Base-by-base conservation (phyloP, 2,797 vertebrate species). In the Peromyscus nudipes region DNA sequence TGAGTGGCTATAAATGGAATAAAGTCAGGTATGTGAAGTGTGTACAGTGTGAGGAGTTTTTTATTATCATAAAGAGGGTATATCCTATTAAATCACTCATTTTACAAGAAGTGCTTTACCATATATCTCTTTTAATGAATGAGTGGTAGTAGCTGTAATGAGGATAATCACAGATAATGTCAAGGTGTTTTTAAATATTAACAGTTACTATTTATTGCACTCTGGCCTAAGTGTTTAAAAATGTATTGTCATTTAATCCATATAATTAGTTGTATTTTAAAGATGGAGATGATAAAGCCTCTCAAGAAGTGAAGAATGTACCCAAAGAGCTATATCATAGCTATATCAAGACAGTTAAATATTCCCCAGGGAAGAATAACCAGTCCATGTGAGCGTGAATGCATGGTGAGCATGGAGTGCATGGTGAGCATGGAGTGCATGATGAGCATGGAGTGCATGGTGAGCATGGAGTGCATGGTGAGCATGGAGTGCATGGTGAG, bases 241-340 rank as follows among this genome's bases (percentile, higher is more conserved):
- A 86, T 52, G 17, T 11, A 75, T 40, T 89, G 2, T 80, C 83
- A 71, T 71, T 43, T 71, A 92, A 71, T 64, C 27, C 9, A 52
- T 92, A 91, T 65, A 71, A 71, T 23, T 37, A 71, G 67, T 85
- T 10, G 13, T 75, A 69, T 52, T 49, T 86, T 89, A 77, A 95
- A 95, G 13, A 81, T 37, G 17, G 81, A 95, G 37, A 84, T 40
- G 2, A 40, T 89, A 16, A 94, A 64, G 11, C 10, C 16, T 34
- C 85, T 29, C 79, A 65, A 87, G 12, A 86, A 6, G 19, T 89
- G 77, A 82, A 86, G n/a, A 77, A 94, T 77, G 10, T 25, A 90
- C 31, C 25, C 23, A 90, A 80, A 71, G n/a, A 37, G 34, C 34
- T 55, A 55, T 55, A 55, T 55, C 52, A 67, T 6, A 52, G 65